Percentiles rank a stretch among this genome's conserved stretches.
Conservation (phyloP, 2,797 vertebrate genomes). For the Mormyrops boulengeri region DNA sequence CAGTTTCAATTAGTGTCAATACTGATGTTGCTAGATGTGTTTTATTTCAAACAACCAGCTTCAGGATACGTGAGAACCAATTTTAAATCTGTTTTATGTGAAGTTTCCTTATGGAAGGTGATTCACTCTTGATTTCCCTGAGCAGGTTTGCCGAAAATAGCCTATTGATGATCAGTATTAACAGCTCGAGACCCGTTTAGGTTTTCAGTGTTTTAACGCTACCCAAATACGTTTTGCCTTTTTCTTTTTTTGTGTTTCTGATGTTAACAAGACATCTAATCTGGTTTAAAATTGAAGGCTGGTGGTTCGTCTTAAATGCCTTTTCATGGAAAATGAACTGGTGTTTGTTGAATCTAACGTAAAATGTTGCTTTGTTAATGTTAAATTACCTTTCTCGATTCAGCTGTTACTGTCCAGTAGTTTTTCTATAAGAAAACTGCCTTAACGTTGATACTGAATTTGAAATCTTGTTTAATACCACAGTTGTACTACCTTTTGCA, state of each 20-base stretch:
- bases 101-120: neutral
- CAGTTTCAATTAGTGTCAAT: neutral
- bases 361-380: slow-evolving; percentile 2
- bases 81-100: neutral
- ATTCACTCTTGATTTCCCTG: neutral
- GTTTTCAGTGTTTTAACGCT: neutral
- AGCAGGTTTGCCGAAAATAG: neutral
- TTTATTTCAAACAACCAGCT: neutral
- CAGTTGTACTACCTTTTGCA: neutral
- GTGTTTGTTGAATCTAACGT: neutral
- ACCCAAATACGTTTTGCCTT: neutral
- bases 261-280: neutral
- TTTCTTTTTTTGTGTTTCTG: neutral
- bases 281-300: neutral
- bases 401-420: slow-evolving; percentile 3
- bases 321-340: slow-evolving; percentile 1
- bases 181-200: neutral
- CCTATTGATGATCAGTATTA: neutral
- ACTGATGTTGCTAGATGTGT: neutral
- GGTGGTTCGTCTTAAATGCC: neutral
- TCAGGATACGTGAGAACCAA: neutral
- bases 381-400: neutral
- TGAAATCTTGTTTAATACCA: neutral
- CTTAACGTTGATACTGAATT: slow-evolving; percentile 9
- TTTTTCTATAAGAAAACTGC: neutral